Evolutionary conservation across 1,140 invertebrate species (phyloP).

Genomic region (Brachystomella parvula): DNA sequence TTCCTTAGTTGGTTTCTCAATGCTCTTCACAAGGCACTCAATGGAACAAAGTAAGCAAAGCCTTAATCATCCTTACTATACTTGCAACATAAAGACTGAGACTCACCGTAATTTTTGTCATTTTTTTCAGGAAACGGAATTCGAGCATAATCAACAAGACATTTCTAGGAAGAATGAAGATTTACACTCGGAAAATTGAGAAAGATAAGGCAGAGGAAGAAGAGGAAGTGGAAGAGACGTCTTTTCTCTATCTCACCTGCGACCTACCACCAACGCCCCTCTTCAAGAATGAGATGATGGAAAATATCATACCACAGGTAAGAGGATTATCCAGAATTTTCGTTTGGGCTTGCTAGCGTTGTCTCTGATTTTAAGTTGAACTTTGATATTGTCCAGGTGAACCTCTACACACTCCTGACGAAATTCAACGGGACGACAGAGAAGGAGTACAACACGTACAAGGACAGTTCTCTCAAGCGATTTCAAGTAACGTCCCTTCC

Average conservation of each 20-base stretch:
- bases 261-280: slow-evolving; percentile 92
- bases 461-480: slow-evolving; percentile 94
- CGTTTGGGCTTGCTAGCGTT: background rate
- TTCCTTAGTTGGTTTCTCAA: slow-evolving; percentile 65
- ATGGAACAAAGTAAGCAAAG: slow-evolving; percentile 61
- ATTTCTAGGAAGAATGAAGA: slow-evolving; percentile 90
- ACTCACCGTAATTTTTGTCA: too few species aligned
- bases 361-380: slow-evolving; percentile 18
- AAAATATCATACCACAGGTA: slow-evolving; percentile 97
- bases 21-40: slow-evolving; percentile 48
- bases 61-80: too few species aligned
- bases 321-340: slow-evolving; percentile 5
- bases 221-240: slow-evolving; percentile 76
- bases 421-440: slow-evolving; percentile 94
- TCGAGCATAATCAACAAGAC: slow-evolving; percentile 87
- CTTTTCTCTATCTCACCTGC: slow-evolving; percentile 91
- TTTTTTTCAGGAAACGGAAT: slow-evolving; percentile 48
- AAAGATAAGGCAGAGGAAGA: slow-evolving; percentile 86
- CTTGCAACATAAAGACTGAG: too few species aligned
- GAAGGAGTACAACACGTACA: slow-evolving; percentile 99
- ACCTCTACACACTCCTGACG: slow-evolving; percentile 80
- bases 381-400: slow-evolving; percentile 58
- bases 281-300: slow-evolving; percentile 92
- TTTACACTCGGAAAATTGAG: slow-evolving; percentile 88
- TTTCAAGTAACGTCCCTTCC: slow-evolving; percentile 93